A percentile compares a stretch with the other conserved stretches of the same genome.
These are phyloP conservation scores for Aplochiton taeniatus DNA, from an alignment of 2,797 vertebrate genomes.

Conservation along the genomic window DNA sequence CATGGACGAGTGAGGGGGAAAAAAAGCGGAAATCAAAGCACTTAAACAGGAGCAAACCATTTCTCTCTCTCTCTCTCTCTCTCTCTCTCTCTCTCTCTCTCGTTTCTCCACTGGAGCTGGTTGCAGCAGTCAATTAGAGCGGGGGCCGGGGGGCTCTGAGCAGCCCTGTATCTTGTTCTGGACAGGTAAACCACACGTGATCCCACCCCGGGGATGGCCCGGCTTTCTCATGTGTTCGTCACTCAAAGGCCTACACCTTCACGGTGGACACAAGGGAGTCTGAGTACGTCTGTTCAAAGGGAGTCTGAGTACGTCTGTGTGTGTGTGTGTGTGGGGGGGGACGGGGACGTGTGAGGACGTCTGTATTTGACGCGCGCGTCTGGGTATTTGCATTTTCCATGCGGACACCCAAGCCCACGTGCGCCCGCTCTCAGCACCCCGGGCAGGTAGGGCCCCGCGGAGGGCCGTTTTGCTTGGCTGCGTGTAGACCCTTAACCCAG, in stretches of 20 bases:
- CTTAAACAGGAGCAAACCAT: conserved; percentile 39
- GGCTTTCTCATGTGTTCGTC: conserved; percentile 34
- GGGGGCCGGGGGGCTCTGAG: conserved; percentile 27
- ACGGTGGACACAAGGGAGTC: neutral
- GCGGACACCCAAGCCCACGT: neutral
- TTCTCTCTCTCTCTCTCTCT: conserved; percentile 28
- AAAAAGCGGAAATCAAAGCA: conserved; percentile 14
- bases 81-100: neutral
- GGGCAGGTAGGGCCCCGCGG: conserved; percentile 20
- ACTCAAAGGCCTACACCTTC: conserved; percentile 38
- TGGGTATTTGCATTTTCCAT: neutral
- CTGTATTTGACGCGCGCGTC: neutral
- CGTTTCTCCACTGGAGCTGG: conserved; percentile 7
- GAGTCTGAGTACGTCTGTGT: neutral
- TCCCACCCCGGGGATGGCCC: conserved; percentile 48
- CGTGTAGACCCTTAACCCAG: conserved; percentile 52
- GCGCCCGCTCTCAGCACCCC: conserved; percentile 13
- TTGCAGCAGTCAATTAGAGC: conserved; percentile 18
- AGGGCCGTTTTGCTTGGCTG: conserved; percentile 51
- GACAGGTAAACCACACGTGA: conserved; percentile 53
- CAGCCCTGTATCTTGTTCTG: neutral
- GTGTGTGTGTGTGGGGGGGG: neutral
- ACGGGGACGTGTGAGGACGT: conserved; percentile 3
- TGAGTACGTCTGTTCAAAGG: too few relatives aligned
- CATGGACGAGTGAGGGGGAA: conserved; percentile 30